Conservation (phyloP, 35 echinoderm and acorn worm genomes). For the Lytechinus pictus region DNA sequence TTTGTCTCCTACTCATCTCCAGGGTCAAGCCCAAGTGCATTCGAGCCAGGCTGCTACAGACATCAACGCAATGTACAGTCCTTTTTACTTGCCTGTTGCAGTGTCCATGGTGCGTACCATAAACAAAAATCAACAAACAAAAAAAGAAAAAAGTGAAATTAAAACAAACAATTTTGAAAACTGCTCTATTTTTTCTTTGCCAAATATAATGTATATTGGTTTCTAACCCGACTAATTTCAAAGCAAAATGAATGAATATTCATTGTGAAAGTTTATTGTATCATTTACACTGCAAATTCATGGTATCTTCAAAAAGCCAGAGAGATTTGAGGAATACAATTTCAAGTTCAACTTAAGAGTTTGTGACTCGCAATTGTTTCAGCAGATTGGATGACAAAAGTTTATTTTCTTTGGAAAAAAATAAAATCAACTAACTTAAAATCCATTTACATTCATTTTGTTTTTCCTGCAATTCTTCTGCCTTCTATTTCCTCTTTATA, state of each 20-base stretch:
- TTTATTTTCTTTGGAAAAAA: too few species aligned
- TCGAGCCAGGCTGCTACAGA: neutral
- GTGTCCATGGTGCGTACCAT: constrained; percentile 38
- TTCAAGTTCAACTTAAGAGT: neutral
- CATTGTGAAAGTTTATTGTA: neutral
- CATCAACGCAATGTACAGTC: constrained; percentile 25
- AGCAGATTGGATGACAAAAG: neutral
- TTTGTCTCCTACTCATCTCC: constrained; percentile 1
- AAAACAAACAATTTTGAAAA: neutral
- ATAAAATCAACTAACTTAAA: neutral
- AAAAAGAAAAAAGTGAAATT: neutral
- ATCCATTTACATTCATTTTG: neutral
- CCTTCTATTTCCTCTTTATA: neutral
- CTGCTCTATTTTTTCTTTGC: neutral
- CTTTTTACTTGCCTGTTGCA: constrained; percentile 41
- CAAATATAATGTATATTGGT: neutral
- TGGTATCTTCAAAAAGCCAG: neutral
- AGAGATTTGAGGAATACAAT: neutral
- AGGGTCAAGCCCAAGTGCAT: constrained; percentile 20
- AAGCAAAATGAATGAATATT: neutral
- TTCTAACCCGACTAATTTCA: neutral
- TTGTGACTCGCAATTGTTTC: neutral
- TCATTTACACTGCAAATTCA: neutral
- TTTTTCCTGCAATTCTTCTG: neutral
- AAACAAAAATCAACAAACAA: constrained; percentile 39